Evolutionary conservation across 2,888 invertebrate genomes (phyloP), one percentile per base, ranked within the genome.

Genomic region (Tanypteryx hageni): DNA sequence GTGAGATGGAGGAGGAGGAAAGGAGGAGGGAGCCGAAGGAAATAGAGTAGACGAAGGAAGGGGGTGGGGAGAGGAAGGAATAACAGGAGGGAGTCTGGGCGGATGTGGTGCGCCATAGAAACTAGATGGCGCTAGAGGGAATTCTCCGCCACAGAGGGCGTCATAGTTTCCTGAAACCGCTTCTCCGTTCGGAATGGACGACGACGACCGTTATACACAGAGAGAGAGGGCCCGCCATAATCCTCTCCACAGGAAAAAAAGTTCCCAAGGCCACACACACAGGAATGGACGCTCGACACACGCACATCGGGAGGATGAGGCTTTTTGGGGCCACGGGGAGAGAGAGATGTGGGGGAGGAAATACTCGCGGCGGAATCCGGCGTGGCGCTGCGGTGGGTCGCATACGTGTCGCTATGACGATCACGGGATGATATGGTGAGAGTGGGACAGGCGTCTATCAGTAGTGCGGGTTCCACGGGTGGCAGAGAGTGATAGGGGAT

Each of bases 141-240:
- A 22, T 76, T 13, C 11, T 11, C 76, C 13, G 22, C 76, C 76
- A 27, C 76, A 76, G 76, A 76, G 76, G 76, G 76, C 76, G 27
- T 22, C 76, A 27, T 27, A 76, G 76, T 76, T 76, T 76, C 76
- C 76, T 76, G 76, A 76, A 76, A 76, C 76, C 76, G 76, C 76
- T 76, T 22, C 61, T 44, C n/a, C 44, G 44, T 44, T 44, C 44
- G 44, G 44, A 44, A 44, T 44, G 44, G 5, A 44, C 44, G 22
- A 76, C 76, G n/a, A n/a, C 0, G 22, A 76, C 76, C 76, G 76
- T 76, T 76, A 76, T 76, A 76, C 1, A 44, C 44, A 44, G 22
- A 76, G 27, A 61, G 61, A 61, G 61, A 61, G 76, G 76, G 4
- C 76, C 76, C 76, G 76, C 76, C 76, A 76, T 76, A 76, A 76